Percentiles rank a stretch among this genome's conserved stretches.
These are phyloP conservation scores for Parapristionchus giblindavisi DNA, from an alignment of 2,888 invertebrate species.

Conservation along the genomic window DNA sequence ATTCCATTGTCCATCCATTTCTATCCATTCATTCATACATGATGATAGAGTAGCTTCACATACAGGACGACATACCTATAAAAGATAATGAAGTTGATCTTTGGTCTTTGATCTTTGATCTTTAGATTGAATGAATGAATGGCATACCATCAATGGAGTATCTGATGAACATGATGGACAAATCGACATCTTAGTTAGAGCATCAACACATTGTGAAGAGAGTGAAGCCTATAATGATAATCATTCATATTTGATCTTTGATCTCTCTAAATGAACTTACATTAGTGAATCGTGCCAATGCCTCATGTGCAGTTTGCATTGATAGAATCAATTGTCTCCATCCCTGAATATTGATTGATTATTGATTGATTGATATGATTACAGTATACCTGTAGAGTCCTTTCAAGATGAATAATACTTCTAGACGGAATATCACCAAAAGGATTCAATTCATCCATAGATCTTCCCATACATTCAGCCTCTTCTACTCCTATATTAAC, in stretches of 20 bases:
- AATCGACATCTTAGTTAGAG: conserved; percentile 7
- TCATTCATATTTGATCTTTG: conserved; percentile 12
- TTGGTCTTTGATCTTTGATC: neutral
- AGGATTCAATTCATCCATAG: conserved; percentile 32
- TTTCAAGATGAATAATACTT: conserved; percentile 19
- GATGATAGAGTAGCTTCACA: conserved; percentile 27
- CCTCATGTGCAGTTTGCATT: neutral
- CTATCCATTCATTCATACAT: conserved; percentile 22
- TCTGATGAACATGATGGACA: conserved; percentile 50
- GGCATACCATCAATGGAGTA: conserved; percentile 61
- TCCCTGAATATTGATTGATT: conserved; percentile 13
- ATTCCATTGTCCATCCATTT: conserved; percentile 30
- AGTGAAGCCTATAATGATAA: conserved; percentile 6
- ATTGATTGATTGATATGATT: neutral
- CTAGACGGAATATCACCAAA: conserved; percentile 32
- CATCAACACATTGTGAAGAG: neutral
- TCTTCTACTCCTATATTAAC: conserved; percentile 11
- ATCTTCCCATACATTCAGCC: conserved; percentile 32
- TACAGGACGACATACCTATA: conserved; percentile 21
- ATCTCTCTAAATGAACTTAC: conserved; percentile 14
- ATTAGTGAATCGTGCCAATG: conserved; percentile 22
- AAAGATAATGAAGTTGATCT: neutral
- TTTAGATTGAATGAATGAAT: too few relatives aligned
- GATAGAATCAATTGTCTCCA: conserved; percentile 29
- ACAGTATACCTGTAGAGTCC: conserved; percentile 24